phyloP scores from a whole-genome alignment of 1,140 invertebrate species.

The Cotesia chilonis region DNA sequence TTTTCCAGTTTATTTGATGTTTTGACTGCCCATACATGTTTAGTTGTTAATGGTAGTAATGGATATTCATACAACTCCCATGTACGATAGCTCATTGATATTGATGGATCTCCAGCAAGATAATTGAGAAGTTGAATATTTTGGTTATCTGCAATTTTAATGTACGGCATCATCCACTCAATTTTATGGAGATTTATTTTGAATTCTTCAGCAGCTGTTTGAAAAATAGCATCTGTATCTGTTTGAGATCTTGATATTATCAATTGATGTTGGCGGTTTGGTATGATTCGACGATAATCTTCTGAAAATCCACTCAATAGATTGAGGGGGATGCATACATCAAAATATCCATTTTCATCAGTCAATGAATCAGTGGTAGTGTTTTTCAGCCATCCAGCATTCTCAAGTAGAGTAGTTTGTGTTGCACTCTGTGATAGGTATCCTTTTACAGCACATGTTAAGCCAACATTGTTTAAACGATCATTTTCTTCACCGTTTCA shows the following conservation, averaged over 20 bases:
- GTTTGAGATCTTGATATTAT: constrained; percentile 38
- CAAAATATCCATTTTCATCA: constrained; percentile 32
- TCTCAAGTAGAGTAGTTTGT: constrained; percentile 26
- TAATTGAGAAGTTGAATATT: constrained; percentile 30
- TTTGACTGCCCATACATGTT: constrained; percentile 46
- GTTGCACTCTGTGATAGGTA: too few relatives aligned
- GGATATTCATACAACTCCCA: constrained; percentile 56
- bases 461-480: too few relatives aligned
- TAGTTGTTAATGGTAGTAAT: constrained; percentile 41
- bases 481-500: too few relatives aligned
- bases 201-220: constrained; percentile 20
- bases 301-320: constrained; percentile 43
- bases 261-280: constrained; percentile 44
- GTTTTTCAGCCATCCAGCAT: constrained; percentile 28
- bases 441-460: too few relatives aligned
- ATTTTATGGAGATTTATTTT: constrained; percentile 32
- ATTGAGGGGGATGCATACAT: constrained; percentile 38
- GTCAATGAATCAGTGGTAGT: background rate
- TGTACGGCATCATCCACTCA: constrained; percentile 28
- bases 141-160: constrained; percentile 22
- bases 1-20: constrained; percentile 28
- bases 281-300: constrained; percentile 43
- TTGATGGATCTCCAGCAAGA: constrained; percentile 40
- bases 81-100: constrained; percentile 48
- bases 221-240: constrained; percentile 31